Conservation (phyloP, 1,140 invertebrate genomes). For the Brachionus manjavacas region DNA sequence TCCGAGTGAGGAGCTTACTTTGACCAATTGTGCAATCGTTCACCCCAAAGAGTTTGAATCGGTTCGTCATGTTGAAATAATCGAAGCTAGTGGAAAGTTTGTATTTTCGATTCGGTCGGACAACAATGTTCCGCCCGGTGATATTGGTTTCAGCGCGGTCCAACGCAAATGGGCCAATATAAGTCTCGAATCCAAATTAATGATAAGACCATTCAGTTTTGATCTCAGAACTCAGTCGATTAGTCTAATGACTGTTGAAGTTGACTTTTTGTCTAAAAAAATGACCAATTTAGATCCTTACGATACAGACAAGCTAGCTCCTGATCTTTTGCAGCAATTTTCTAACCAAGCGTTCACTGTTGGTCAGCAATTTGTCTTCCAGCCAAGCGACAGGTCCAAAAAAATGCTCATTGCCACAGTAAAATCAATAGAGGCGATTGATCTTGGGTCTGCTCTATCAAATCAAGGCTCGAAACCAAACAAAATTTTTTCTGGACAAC, state of each 20-base stretch:
- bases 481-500: slow-evolving; percentile 47
- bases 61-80: slow-evolving; percentile 76
- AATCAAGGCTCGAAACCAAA: slow-evolving; percentile 56
- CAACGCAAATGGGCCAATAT: slow-evolving; percentile 87
- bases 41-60: slow-evolving; percentile 74
- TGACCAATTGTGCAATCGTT: slow-evolving; percentile 85
- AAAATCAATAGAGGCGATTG: slow-evolving; percentile 81
- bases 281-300: slow-evolving; percentile 76
- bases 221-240: slow-evolving; percentile 71
- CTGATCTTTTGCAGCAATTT: slow-evolving; percentile 84
- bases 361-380: slow-evolving; percentile 66
- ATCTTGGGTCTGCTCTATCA: slow-evolving; percentile 70
- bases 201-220: slow-evolving; percentile 74
- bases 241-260: slow-evolving; percentile 75
- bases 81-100: slow-evolving; percentile 69
- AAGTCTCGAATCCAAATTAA: slow-evolving; percentile 77
- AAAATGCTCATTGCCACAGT: slow-evolving; percentile 78
- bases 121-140: slow-evolving; percentile 68
- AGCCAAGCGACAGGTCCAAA: slow-evolving; percentile 64
- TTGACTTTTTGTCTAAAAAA: slow-evolving; percentile 88
- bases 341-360: slow-evolving; percentile 81
- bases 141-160: slow-evolving; percentile 82
- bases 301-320: slow-evolving; percentile 90
- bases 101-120: slow-evolving; percentile 77
- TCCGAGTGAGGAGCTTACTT: slow-evolving; percentile 83